Base-by-base conservation (phyloP, 2,888 invertebrate species). In the Nemurella pictetii region DNA sequence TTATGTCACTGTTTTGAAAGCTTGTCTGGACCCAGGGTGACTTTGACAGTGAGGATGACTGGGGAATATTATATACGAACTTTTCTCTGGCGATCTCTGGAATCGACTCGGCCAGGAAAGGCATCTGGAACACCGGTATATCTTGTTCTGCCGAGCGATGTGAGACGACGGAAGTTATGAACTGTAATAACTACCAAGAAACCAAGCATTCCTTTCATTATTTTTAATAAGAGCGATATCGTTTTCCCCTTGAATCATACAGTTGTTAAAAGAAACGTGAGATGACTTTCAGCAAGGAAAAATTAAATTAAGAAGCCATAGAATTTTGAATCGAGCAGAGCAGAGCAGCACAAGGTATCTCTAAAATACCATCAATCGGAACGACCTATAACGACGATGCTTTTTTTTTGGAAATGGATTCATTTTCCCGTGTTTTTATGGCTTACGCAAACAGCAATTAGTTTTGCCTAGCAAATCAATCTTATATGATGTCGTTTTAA, bases 1-100 rank as follows among this genome's bases (percentile, higher is more conserved):
- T 84, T 80, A 84, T 80, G 84, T 84, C 84, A 84, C 32, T 82
- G 84, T 84, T 80, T 84, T 82, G 84, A 81, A 74, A 81, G 84
- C 78, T 26, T 29, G 78, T 78, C 55, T 55, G 55, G 75, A 27
- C 26, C n/a, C 32, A 36, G 80, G 80, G 32, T 26, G 35, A 35
- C 32, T 80, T 80, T 80, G 80, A 80, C 80, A 35, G 80, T 30
- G 26, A 35, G 32, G 35, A 35, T 80, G 80, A 35, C n/a, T 80
- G 25, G 3, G 32, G 80, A 35, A 30, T 30, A 29, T 75, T 28
- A 4, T 27, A 26, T 4, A 15, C 12, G 26, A 26, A 27, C 20
- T 5, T 75, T 28, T 28, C 5, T 28, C 26, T 15, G 26, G 7
- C 75, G 9, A 27, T 2, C 2, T 25, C 26, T 28, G 75, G 75